phyloP scores from a whole-genome alignment of 2,888 invertebrate species.

The Synergus umbraculus region DNA sequence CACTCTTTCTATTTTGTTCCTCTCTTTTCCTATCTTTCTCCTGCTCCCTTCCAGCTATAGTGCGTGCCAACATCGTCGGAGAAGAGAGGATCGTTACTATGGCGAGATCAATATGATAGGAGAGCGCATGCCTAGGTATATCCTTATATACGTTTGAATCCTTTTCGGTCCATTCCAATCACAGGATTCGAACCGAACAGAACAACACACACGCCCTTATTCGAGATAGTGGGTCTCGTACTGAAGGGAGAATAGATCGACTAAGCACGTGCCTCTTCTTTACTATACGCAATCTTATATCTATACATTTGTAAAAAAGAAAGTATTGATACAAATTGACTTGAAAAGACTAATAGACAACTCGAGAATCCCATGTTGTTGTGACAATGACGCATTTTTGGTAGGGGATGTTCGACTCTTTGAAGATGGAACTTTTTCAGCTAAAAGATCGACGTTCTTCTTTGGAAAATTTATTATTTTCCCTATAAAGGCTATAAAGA shows the following conservation, averaged over 20 bases:
- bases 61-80: slow-evolving; percentile 72
- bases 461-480: no score
- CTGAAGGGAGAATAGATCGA: background rate
- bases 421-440: no score
- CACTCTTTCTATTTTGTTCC: slow-evolving; percentile 46
- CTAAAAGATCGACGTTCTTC: no score
- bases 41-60: slow-evolving; percentile 61
- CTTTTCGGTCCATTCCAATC: slow-evolving; percentile 50
- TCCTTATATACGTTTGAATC: slow-evolving; percentile 62
- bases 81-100: slow-evolving; percentile 77
- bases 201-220: slow-evolving; percentile 44
- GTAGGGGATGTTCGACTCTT: no score
- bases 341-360: no score
- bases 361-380: no score
- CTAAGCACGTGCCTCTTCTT: background rate
- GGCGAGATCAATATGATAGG: slow-evolving; percentile 76
- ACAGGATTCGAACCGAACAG: slow-evolving; percentile 18
- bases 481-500: no score
- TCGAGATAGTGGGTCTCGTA: background rate
- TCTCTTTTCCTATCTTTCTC: slow-evolving; percentile 22
- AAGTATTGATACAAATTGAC: no score
- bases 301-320: background rate
- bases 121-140: slow-evolving; percentile 73
- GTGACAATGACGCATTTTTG: no score
- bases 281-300: background rate